These are phyloP conservation scores for Meteorus sp. DNA, from an alignment of 1,140 invertebrate genomes.

Conservation along the genomic window DNA sequence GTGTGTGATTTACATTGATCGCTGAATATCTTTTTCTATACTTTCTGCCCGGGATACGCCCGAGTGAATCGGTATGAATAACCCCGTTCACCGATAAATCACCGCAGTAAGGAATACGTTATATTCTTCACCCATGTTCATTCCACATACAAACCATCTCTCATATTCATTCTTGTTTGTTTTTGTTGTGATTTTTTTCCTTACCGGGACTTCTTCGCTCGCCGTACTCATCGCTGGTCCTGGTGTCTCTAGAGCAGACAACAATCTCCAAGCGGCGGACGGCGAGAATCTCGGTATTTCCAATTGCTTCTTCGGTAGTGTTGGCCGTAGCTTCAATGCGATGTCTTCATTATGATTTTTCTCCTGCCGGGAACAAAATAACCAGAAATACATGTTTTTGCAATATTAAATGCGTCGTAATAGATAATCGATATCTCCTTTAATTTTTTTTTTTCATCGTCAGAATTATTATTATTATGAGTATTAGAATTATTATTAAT, in stretches of 20 bases:
- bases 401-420: neutral
- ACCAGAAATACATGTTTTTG: neutral
- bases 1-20: conserved; percentile 12
- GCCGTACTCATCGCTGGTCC: conserved; percentile 47
- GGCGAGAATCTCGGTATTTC: conserved; percentile 80
- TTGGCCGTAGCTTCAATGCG: conserved; percentile 72
- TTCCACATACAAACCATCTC: too few species aligned
- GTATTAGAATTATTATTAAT: too few species aligned
- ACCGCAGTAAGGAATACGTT: neutral
- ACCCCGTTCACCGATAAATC: neutral
- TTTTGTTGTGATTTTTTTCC: conserved; percentile 29
- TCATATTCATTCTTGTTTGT: conserved; percentile 24
- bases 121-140: neutral
- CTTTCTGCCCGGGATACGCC: neutral
- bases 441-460: too few species aligned
- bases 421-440: too few species aligned
- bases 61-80: neutral
- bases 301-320: conserved; percentile 73
- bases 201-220: conserved; percentile 49
- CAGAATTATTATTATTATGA: too few species aligned
- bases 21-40: neutral
- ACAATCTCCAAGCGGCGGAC: conserved; percentile 76
- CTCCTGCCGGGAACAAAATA: conserved; percentile 25
- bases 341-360: conserved; percentile 59
- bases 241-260: conserved; percentile 58